Base-by-base conservation (phyloP, 2,797 vertebrate genomes). In the Acanthis flammea region DNA sequence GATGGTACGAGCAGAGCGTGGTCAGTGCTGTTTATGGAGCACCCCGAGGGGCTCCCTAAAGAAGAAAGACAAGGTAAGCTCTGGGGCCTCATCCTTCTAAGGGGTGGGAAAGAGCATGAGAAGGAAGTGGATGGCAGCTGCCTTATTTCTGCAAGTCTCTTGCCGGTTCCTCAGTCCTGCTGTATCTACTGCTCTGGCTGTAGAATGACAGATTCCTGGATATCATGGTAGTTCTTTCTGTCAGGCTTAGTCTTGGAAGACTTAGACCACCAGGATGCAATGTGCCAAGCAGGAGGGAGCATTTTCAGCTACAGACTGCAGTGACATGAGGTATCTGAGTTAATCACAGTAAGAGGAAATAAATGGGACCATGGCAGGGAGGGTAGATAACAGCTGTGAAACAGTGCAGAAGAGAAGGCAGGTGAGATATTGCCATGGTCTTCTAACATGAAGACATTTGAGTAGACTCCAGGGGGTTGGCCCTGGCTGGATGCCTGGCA, bases 11-110 rank as follows among this genome's bases (percentile, higher is more conserved):
- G 51, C 62, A 68, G 58, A 68, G 31, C 7, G 0, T 6, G 3
- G 37, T 39, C 54, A 31, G 30, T 5, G 12, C 2, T 3, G 28
- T 25, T 23, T 19, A 3, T 45, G 44, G 58, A 48, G 28, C 30
- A 51, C 18, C 19, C 39, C 0, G 0, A 68, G 68, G n/a, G 42
- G 24, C 37, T 87, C 48, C 8, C 19, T 13, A 14, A 23, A 27
- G 42, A 24, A 8, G 12, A 37, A 41, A 37, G 42, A 27, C 37
- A 25, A 0, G 0, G 25, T 51, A 25, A 68, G 44, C 13, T 45
- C 70, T 54, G 53, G 39, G 47, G 31, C 10, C 35, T 54, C n/a
- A 31, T 58, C 57, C 55, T 79, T 79, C 45, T 19, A 27, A 31
- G 14, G 12, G 18, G 24, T 25, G 19, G 33, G 65, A 61, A 70